A percentile compares a stretch with the other conserved stretches of the same genome.
phyloP scores from a whole-genome alignment of 2,888 invertebrate genomes.

The Fissipunctia ypsillon region DNA sequence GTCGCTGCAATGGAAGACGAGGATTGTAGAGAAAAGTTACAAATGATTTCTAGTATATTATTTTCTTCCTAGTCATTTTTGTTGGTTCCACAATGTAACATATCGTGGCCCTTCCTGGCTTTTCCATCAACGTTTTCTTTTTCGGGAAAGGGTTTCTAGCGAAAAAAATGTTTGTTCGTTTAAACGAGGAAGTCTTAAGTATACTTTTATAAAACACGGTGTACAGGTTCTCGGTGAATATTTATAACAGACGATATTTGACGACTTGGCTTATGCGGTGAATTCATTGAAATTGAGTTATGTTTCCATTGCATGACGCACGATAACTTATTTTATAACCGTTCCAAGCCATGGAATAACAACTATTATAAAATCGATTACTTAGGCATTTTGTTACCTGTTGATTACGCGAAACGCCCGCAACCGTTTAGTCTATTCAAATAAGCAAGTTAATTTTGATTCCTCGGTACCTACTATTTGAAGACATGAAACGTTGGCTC shows the following conservation, averaged over 20 bases:
- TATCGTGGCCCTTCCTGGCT: constrained; percentile 29
- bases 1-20: constrained; percentile 26
- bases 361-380: constrained; percentile 72
- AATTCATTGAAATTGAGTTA: constrained; percentile 72
- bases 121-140: constrained; percentile 48
- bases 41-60: constrained; percentile 29
- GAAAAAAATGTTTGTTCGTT: constrained; percentile 50
- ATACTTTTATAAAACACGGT: constrained; percentile 53
- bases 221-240: constrained; percentile 55
- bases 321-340: constrained; percentile 73
- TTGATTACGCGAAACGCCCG: constrained; percentile 63
- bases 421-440: constrained; percentile 34
- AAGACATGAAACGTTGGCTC: too few species aligned
- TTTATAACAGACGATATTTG: constrained; percentile 68
- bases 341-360: constrained; percentile 73
- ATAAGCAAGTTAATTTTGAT: constrained; percentile 45
- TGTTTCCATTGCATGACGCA: constrained; percentile 74
- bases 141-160: constrained; percentile 37
- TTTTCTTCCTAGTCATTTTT: constrained; percentile 32
- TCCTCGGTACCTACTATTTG: constrained; percentile 12
- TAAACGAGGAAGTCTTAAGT: constrained; percentile 35
- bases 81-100: constrained; percentile 33
- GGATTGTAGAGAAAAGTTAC: constrained; percentile 16
- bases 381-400: constrained; percentile 67
- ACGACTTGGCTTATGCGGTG: constrained; percentile 67